Evolutionary conservation across 2,797 vertebrate genomes (phyloP).

Genomic region (Hoplostethus atlanticus): DNA sequence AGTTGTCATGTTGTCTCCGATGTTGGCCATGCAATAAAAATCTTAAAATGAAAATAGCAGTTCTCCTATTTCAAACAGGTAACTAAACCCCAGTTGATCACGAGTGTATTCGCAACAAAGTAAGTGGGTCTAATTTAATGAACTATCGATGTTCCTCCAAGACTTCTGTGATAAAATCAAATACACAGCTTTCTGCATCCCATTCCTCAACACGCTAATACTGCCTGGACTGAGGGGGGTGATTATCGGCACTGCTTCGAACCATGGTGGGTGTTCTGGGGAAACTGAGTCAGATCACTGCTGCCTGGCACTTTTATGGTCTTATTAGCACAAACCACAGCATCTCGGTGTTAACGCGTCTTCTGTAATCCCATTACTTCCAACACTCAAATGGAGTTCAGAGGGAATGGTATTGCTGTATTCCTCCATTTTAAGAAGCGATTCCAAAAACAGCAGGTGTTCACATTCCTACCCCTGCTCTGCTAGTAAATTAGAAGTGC

Average conservation of each 20-base stretch:
- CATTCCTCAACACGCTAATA: conserved; percentile 26
- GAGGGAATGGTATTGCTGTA: conserved; percentile 46
- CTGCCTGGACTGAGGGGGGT: conserved; percentile 44
- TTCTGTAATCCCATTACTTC: conserved; percentile 71
- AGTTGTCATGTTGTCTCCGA: conserved; percentile 4
- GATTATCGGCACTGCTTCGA: conserved; percentile 50
- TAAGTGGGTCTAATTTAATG: conserved; percentile 57
- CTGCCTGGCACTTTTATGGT: conserved; percentile 74
- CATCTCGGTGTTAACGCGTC: conserved; percentile 57
- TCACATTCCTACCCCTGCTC: conserved; percentile 60
- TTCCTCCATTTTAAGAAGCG: conserved; percentile 68
- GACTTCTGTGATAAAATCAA: conserved; percentile 56
- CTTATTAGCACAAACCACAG: conserved; percentile 73
- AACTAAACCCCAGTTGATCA: conserved; percentile 7
- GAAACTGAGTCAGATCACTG: conserved; percentile 46
- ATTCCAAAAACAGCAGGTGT: conserved; percentile 64
- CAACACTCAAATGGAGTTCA: conserved; percentile 72
- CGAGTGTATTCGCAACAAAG: conserved; percentile 12
- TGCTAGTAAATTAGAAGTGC: conserved; percentile 62
- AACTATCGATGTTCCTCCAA: conserved; percentile 50
- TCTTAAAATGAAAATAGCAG: conserved; percentile 46
- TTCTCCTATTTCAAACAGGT: conserved; percentile 33
- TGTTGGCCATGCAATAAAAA: conserved; percentile 7
- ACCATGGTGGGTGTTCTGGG: conserved; percentile 52
- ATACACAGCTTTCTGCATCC: conserved; percentile 28